Evolutionary conservation across 2,797 vertebrate genomes (phyloP).

Genomic region (Spea hammondii): DNA sequence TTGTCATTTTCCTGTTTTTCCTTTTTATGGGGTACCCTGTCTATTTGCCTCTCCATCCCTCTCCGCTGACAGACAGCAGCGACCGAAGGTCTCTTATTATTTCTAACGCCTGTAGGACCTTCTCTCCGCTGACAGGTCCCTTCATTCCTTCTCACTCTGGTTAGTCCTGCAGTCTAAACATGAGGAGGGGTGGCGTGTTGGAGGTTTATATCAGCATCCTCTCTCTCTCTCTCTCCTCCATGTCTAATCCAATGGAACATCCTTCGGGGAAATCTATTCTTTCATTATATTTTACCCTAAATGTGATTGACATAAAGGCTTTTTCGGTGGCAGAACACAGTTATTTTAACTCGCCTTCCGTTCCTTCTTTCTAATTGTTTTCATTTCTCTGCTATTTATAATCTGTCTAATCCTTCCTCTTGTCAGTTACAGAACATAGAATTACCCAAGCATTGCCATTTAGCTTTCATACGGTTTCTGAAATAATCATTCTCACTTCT

Average conservation of each 20-base stretch:
- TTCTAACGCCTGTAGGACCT: conserved; percentile 28
- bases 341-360: conserved; percentile 39
- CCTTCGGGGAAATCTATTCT: conserved; percentile 48
- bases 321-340: conserved; percentile 44
- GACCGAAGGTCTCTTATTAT: conserved; percentile 45
- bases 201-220: conserved; percentile 9
- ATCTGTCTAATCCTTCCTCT: conserved; percentile 51
- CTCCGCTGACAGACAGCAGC: conserved; percentile 29
- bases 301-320: conserved; percentile 52
- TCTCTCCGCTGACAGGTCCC: conserved; percentile 31
- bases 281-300: conserved; percentile 51
- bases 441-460: conserved; percentile 48
- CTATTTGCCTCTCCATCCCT: conserved; percentile 10
- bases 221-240: conserved; percentile 29
- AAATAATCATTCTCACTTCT: conserved; percentile 46
- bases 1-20: conserved; percentile 22
- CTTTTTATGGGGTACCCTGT: conserved; percentile 9
- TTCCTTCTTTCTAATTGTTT: conserved; percentile 48
- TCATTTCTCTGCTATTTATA: conserved; percentile 53
- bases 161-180: conserved; percentile 29
- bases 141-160: conserved; percentile 14
- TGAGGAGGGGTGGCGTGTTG: not conserved
- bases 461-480: conserved; percentile 47
- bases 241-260: conserved; percentile 51
- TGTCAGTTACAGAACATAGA: conserved; percentile 49